These are phyloP conservation scores for Chiridota heheva DNA, from an alignment of 35 echinoderm and acorn worm species.

Conservation along the genomic window DNA sequence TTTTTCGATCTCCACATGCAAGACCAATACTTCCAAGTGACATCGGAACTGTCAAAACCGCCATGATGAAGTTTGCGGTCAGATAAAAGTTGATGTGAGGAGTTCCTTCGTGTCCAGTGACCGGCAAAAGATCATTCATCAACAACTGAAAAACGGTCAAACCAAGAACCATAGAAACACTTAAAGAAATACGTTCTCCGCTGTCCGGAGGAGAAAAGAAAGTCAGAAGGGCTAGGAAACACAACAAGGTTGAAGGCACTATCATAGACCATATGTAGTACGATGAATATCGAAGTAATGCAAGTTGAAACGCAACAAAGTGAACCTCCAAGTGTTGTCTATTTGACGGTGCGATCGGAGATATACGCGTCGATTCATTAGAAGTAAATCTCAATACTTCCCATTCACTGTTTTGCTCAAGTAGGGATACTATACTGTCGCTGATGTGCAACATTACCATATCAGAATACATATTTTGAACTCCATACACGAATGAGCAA, in stretches of 20 bases:
- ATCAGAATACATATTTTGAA: not conserved
- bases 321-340: no score
- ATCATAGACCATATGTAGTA: not conserved
- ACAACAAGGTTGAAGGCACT: slow-evolving; percentile 8
- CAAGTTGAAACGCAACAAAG: not conserved
- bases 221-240: not conserved
- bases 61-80: not conserved
- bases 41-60: not conserved
- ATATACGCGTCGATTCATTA: not conserved
- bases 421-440: not conserved
- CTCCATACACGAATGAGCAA: not conserved
- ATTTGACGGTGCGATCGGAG: not conserved
- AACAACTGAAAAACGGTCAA: slow-evolving; percentile 35
- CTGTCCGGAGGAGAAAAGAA: slow-evolving; percentile 38
- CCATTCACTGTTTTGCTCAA: not conserved
- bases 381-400: not conserved
- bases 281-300: not conserved
- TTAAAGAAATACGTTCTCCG: slow-evolving; percentile 25
- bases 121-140: slow-evolving; percentile 22
- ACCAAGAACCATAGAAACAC: slow-evolving; percentile 16
- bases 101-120: not conserved
- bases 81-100: slow-evolving; percentile 3
- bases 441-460: not conserved
- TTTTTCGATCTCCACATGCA: slow-evolving; percentile 1
- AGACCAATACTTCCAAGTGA: not conserved